Percentiles rank a stretch among this genome's conserved stretches.
Conservation (phyloP, 2,888 invertebrate species). For the Ariolimax columbianus region DNA sequence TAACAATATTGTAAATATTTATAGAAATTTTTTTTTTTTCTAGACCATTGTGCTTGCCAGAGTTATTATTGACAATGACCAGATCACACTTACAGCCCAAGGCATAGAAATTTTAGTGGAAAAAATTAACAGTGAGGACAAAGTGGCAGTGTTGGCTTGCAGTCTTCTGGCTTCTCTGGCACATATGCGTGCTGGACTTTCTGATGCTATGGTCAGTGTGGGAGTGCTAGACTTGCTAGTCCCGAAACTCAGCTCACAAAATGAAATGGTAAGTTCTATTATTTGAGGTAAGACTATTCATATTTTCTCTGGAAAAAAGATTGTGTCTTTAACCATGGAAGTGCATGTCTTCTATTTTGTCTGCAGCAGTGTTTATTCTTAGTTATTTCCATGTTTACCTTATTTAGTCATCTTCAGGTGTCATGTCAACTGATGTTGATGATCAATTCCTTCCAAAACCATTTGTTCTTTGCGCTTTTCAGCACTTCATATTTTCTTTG, state of each 20-base stretch:
- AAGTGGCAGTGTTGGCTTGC: constrained; percentile 74
- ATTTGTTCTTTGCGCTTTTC: too few relatives aligned
- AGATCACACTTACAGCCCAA: constrained; percentile 76
- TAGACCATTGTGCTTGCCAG: constrained; percentile 77
- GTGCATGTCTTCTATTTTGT: neutral
- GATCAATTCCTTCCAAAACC: too few relatives aligned
- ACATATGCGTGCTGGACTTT: constrained; percentile 78
- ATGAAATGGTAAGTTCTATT: constrained; percentile 65
- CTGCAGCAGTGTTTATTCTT: neutral
- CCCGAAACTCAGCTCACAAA: constrained; percentile 68
- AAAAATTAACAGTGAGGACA: constrained; percentile 73
- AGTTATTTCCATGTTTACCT: too few relatives aligned
- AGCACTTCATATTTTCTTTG: too few relatives aligned
- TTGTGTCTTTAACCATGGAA: too few relatives aligned
- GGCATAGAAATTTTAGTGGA: constrained; percentile 75
- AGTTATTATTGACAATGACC: constrained; percentile 76
- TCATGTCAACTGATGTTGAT: too few relatives aligned
- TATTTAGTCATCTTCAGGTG: too few relatives aligned
- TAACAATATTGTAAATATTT: too few relatives aligned
- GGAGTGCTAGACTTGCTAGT: constrained; percentile 76
- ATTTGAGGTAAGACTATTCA: neutral
- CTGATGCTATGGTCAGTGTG: constrained; percentile 78
- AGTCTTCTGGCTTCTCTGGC: constrained; percentile 77
- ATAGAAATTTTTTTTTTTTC: constrained; percentile 26
- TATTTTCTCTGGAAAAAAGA: neutral